Evolutionary conservation across 2,888 invertebrate species (phyloP), one percentile per base, ranked within the genome.

Genomic region (Pristionchus fissidentatus): DNA sequence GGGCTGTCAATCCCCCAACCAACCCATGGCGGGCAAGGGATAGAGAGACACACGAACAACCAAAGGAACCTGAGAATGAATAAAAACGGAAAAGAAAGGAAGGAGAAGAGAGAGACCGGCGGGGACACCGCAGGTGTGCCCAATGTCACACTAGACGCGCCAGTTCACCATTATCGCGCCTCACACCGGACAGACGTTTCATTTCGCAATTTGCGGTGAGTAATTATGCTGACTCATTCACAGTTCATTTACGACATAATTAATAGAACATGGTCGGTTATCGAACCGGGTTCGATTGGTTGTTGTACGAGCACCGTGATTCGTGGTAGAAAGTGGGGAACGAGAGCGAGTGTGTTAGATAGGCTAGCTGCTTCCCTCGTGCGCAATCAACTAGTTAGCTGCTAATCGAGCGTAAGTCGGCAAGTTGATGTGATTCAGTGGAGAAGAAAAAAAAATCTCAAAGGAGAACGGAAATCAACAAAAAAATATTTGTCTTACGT

Each of bases 1-100:
- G 22, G 57, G 62, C 35, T 77, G 75, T 77, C 75, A 77, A 77
- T 77, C 75, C 75, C 46, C 75, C 46, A 77, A 22, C 75, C 49
- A 19, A 26, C 49, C 49, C 22, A 22, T 29, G 46, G 46, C 75
- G 49, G 46, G 49, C 32, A 77, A 41, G 29, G 49, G 41, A 77
- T 46, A 77, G 49, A 46, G 49, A 77, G 49, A 46, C 49, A 49
- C 43, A 41, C 32, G 75, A 49, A 77, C 32, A 77, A 77, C 29
- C 75, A 32, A 26, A 19, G 32, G 75, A 77, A 77, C 49, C 46
- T 49, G 49, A 46, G 75, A 77, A 77, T 32, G 49, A 35, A 49
- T 19, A 77, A 77, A 49, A 49, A 77, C 29, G 46, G 8, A 77
- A 22, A 75, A 75, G 49, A 75, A 75, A 43, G 29, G 35, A n/a